Base-by-base conservation (phyloP, 1,140 invertebrate species). In the Lepidurus arcticus region DNA sequence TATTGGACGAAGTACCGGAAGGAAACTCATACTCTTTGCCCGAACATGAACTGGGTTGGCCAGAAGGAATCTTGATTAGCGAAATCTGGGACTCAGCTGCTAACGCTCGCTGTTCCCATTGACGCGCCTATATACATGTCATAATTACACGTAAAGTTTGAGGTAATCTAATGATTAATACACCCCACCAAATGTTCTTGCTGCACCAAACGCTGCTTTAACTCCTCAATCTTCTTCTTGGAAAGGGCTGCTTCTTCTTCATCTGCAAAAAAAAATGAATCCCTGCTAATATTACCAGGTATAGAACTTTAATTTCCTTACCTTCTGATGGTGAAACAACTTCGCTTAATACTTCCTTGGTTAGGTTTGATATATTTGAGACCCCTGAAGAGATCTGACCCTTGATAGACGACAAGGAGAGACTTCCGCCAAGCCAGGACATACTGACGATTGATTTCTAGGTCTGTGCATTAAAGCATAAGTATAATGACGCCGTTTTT, bases 51-150 rank as follows among this genome's bases (percentile, higher is more conserved):
- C 53, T 65, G 16, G n/a, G 53, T 21, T 65, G 53, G 1, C 53
- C 53, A n/a, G 53, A 65, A 65, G 53, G 21, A 7, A 65, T 21
- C 53, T 65, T 65, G 13, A n/a, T 65, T 21, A 65, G 21, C 6
- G n/a, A 65, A 65, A 65, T 13, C 7, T 65, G 53, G 13, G 16
- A n/a, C 21, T 65, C 53, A 21, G 53, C 53, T 65, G 53, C 1
- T 21, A 65, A 65, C 16, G 53, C 53, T 65, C 53, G 53, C 53
- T 65, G 53, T 16, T 65, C 53, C 53, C 53, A 65, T 65, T 65
- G 53, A n/a, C 53, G 1, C 0, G 53, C 13, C 53, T 65, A 65
- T 11, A 65, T 21, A 65, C 53, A 16, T 21, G 7, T 65, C 21
- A 21, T 21, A n/a, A 65, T 21, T 11, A n/a, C 53, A n/a, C 53